phyloP scores from a whole-genome alignment of 2,888 invertebrate genomes.

The Mythimna lalbum region DNA sequence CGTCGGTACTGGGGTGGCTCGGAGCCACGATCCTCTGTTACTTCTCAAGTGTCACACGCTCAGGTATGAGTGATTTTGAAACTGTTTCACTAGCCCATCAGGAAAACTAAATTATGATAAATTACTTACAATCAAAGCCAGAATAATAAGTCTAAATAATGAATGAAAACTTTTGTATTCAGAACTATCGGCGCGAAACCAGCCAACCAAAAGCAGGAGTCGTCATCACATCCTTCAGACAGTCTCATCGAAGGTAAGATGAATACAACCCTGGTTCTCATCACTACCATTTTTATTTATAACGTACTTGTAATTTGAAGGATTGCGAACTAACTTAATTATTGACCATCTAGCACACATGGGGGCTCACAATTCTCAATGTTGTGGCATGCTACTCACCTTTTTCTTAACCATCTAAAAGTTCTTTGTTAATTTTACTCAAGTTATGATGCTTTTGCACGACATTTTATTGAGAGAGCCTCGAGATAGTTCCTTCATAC shows the following conservation, averaged over 20 bases:
- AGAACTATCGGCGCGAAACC: constrained; percentile 88
- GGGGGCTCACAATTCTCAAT: constrained; percentile 79
- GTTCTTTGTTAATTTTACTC: constrained; percentile 56
- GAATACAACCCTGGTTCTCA: constrained; percentile 7
- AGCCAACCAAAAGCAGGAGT: constrained; percentile 94
- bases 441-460: constrained; percentile 76
- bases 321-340: constrained; percentile 53
- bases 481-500: constrained; percentile 45
- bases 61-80: constrained; percentile 72
- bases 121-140: not conserved
- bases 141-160: not conserved
- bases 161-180: constrained; percentile 45
- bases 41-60: constrained; percentile 85
- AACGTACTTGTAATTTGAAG: constrained; percentile 36
- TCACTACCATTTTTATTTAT: constrained; percentile 57
- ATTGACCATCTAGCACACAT: constrained; percentile 70
- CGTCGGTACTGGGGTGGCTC: constrained; percentile 86
- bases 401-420: constrained; percentile 62
- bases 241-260: constrained; percentile 95
- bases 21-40: constrained; percentile 85
- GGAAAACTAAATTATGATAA: not conserved
- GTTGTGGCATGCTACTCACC: constrained; percentile 81
- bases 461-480: constrained; percentile 63
- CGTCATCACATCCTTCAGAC: constrained; percentile 97
- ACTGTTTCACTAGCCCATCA: not conserved